Evolutionary conservation across 1,140 invertebrate species (phyloP).

Genomic region (Rhagoletis zephyria): DNA sequence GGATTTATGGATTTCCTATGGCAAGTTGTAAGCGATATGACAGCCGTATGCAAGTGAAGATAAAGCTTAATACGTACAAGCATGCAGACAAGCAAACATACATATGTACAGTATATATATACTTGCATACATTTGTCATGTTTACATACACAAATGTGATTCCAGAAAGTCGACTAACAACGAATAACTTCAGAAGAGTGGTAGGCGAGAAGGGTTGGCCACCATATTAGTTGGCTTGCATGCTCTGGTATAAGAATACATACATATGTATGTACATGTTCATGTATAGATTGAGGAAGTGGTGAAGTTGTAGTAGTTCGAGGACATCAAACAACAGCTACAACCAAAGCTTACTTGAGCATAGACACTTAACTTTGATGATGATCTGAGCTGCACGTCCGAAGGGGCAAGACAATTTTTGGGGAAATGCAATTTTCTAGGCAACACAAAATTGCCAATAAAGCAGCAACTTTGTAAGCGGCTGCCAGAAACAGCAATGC

Average conservation of each 20-base stretch:
- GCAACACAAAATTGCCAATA: constrained; percentile 3
- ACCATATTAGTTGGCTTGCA: not conserved
- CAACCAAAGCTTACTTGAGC: too few relatives aligned
- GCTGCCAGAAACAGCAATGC: not conserved
- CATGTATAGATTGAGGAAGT: not conserved
- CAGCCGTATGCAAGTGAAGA: not conserved
- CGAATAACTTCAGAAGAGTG: not conserved
- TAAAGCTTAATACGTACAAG: not conserved
- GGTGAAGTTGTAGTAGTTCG: too few relatives aligned
- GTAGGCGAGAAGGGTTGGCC: not conserved
- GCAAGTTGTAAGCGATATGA: not conserved
- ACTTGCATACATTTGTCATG: too few relatives aligned
- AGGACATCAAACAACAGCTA: not conserved
- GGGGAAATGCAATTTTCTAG: constrained; percentile 33
- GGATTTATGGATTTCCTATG: constrained; percentile 31
- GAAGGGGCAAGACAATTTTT: not conserved
- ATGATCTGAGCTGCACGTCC: not conserved
- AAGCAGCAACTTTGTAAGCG: constrained; percentile 9
- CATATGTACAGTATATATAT: too few relatives aligned
- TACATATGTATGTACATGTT: not conserved
- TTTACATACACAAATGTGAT: too few relatives aligned
- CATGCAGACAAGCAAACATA: too few relatives aligned
- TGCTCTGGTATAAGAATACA: too few relatives aligned
- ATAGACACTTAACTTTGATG: too few relatives aligned
- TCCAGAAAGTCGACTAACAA: too few relatives aligned